Conservation (phyloP, 2,797 vertebrate species). For the Tokudaia muenninki region DNA sequence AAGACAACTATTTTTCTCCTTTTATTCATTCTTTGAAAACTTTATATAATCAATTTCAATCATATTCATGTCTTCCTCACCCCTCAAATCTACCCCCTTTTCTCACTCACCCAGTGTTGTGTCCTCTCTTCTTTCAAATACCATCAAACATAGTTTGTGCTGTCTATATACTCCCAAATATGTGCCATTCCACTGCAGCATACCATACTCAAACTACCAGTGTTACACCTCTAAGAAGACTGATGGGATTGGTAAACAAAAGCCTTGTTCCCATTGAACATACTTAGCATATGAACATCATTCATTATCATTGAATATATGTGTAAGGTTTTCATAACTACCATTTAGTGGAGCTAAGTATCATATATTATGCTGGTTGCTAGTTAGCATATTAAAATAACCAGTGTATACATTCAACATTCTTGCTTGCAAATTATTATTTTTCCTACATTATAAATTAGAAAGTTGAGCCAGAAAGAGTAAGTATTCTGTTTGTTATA, state of each 20-base stretch:
- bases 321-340: neutral
- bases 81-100: neutral
- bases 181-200: neutral
- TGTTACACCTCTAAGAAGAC: too few species aligned
- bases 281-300: neutral
- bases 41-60: neutral
- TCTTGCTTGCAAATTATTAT: neutral
- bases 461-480: neutral
- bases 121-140: neutral
- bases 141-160: neutral
- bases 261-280: neutral
- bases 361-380: neutral
- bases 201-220: neutral
- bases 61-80: neutral
- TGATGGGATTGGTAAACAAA: neutral
- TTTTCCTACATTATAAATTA: neutral
- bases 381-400: neutral
- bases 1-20: neutral
- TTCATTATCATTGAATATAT: slow-evolving; percentile 13
- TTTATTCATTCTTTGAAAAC: neutral
- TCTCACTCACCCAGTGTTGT: neutral
- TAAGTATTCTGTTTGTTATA: neutral
- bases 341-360: neutral
- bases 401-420: neutral
- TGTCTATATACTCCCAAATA: neutral